phyloP scores from a whole-genome alignment of 92 coral and sea anemone genomes.

The Galaxea fascicularis region DNA sequence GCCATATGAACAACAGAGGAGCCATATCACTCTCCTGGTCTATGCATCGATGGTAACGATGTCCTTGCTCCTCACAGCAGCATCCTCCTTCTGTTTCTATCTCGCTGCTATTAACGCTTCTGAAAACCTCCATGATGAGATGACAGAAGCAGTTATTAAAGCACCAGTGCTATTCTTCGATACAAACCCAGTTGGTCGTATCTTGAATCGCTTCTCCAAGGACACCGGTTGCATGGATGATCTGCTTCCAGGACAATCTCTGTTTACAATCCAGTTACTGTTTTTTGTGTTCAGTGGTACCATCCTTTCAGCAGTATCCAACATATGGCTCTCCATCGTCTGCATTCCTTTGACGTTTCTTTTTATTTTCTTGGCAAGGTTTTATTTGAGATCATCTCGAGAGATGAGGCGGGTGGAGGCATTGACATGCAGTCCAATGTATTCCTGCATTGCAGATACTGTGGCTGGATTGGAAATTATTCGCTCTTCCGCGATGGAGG shows the following conservation, averaged over 20 bases:
- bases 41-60: slow-evolving; percentile 20
- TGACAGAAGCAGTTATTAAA: slow-evolving; percentile 28
- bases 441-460: slow-evolving; percentile 24
- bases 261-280: slow-evolving; percentile 6
- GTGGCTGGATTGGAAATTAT: slow-evolving; percentile 30
- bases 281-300: background rate
- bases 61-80: slow-evolving; percentile 10
- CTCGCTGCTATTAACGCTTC: slow-evolving; percentile 28
- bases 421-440: slow-evolving; percentile 45
- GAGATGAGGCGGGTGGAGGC: slow-evolving; percentile 88
- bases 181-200: slow-evolving; percentile 34
- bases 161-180: slow-evolving; percentile 49
- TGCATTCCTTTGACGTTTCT: slow-evolving; percentile 56
- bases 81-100: slow-evolving; percentile 28
- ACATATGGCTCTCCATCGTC: slow-evolving; percentile 25
- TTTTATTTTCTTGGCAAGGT: slow-evolving; percentile 75
- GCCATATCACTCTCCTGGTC: slow-evolving; percentile 12
- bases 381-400: slow-evolving; percentile 80
- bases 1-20: slow-evolving; percentile 27
- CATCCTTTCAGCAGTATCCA: slow-evolving; percentile 22
- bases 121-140: slow-evolving; percentile 27
- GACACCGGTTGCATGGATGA: slow-evolving; percentile 34
- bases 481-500: slow-evolving; percentile 28
- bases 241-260: slow-evolving; percentile 28
- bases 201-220: slow-evolving; percentile 41